phyloP scores from a whole-genome alignment of 2,888 invertebrate genomes.

The Cataglyphis rosenhaueri region DNA sequence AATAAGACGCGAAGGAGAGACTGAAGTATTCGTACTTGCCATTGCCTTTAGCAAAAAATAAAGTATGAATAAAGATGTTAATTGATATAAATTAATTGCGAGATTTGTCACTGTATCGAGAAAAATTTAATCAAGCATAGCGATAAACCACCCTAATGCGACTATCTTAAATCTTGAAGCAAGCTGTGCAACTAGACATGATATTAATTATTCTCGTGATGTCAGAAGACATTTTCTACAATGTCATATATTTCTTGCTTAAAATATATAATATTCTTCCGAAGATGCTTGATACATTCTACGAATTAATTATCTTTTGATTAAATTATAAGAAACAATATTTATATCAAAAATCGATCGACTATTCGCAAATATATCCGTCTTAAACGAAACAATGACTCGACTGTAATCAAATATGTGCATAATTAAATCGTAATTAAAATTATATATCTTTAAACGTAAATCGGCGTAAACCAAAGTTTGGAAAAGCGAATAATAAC shows the following conservation, averaged over 20 bases:
- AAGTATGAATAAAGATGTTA: slow-evolving; percentile 3
- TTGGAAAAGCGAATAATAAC: slow-evolving; percentile 13
- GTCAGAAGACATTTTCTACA: slow-evolving; percentile 11
- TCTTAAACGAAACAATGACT: not conserved
- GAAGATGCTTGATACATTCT: not conserved
- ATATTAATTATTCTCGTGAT: slow-evolving; percentile 26
- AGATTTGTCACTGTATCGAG: slow-evolving; percentile 12
- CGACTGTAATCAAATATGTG: slow-evolving; percentile 5
- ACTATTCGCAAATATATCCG: slow-evolving; percentile 16
- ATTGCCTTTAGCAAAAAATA: not conserved
- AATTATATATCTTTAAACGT: not conserved
- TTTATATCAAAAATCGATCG: slow-evolving; percentile 12
- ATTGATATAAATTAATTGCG: slow-evolving; percentile 22
- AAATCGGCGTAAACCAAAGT: slow-evolving; percentile 23
- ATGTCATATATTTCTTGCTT: not conserved
- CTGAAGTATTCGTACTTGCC: not conserved
- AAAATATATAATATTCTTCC: too few relatives aligned
- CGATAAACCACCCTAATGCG: slow-evolving; percentile 27
- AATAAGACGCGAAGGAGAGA: not conserved
- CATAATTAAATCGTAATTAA: slow-evolving; percentile 6
- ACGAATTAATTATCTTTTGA: slow-evolving; percentile 41
- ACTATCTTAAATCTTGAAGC: slow-evolving; percentile 33
- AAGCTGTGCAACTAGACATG: not conserved
- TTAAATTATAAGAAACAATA: slow-evolving; percentile 30
- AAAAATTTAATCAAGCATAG: slow-evolving; percentile 26